Percentiles rank a stretch among this genome's conserved stretches.
Evolutionary conservation across 2,797 vertebrate species (phyloP).

Genomic region (Macroramphosus scolopax): DNA sequence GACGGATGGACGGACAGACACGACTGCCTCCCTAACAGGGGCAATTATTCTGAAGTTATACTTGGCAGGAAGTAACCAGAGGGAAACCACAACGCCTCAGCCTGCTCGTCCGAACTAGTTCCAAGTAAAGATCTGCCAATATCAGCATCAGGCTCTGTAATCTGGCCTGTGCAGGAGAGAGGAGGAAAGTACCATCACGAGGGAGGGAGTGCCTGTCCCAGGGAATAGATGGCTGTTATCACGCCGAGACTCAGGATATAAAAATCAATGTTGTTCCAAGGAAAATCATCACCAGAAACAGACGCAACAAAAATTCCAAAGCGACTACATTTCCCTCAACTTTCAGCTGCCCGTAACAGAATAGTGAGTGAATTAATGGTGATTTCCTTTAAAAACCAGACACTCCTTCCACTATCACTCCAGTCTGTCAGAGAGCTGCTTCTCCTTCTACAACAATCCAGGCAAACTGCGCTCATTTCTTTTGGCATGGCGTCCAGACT

Average conservation of each 20-base stretch:
- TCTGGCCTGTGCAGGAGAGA: slow-evolving; percentile 25
- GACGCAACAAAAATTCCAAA: slow-evolving; percentile 39
- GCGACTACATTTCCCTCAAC: slow-evolving; percentile 5
- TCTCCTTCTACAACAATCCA: slow-evolving; percentile 21
- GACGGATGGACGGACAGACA: too few species aligned
- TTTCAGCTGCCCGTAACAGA: not conserved
- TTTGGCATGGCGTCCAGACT: slow-evolving; percentile 28
- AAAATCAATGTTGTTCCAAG: slow-evolving; percentile 49
- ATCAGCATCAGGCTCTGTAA: slow-evolving; percentile 45
- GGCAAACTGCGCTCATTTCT: slow-evolving; percentile 8
- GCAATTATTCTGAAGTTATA: too few species aligned
- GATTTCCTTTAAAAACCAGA: not conserved
- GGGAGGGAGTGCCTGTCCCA: slow-evolving; percentile 30
- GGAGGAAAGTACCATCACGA: slow-evolving; percentile 29
- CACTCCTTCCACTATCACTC: not conserved
- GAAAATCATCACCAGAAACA: slow-evolving; percentile 40
- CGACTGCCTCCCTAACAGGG: too few species aligned
- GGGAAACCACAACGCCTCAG: slow-evolving; percentile 31
- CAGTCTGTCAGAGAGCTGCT: slow-evolving; percentile 1
- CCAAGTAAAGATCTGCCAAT: slow-evolving; percentile 39
- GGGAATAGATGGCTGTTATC: slow-evolving; percentile 58
- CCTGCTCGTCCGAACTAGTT: slow-evolving; percentile 32
- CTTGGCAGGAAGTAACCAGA: slow-evolving; percentile 35
- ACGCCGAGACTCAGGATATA: too few species aligned
- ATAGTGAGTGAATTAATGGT: not conserved